Evolutionary conservation across 2,113 vertebrate species (phyloP), one percentile per base, ranked within the genome.

Genomic region (Stictonetta naevosa): DNA sequence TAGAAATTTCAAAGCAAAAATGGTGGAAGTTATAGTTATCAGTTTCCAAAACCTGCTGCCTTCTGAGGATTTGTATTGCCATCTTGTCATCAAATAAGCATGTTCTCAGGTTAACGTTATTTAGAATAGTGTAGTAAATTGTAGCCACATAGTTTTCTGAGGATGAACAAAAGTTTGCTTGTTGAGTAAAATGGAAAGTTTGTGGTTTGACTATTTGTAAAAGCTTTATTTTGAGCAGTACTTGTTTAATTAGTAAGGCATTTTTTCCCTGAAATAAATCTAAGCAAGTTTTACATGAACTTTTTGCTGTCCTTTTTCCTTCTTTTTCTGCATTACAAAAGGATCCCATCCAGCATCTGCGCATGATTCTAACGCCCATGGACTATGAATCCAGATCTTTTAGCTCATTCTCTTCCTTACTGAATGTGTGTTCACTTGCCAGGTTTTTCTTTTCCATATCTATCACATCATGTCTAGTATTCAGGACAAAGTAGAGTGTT

Each of bases 381-480:
- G 44, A 29, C 88, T 90, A 86, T 86, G 77, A 84, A 90, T 90
- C 22, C 28, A 83, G 50, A 60, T 12, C 6, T 90, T 91, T 85
- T 46, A 86, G 26, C 28, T 90, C 36, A 58, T 3, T 72, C 20
- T 67, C 9, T 77, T 92, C 21, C 38, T 75, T 77, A 63, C 0
- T 52, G 60, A 62, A 34, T 66, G 6, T 33, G 19, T 63, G 77
- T 81, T 81, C 13, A 17, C 13, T 80, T 77, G 34, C 34, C 50
- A 71, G 26, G 20, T 75, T 80, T 86, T 92, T 76, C 23, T 90
- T 67, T 83, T 40, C 33, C 29, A 2, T 53, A 7, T 68, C 26
- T 58, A 23, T 79, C 53, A 34, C 36, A 62, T 58, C 28, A 29
- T 23, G 10, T 69, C 36, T 58, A 66, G 44, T 75, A 79, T 12